phyloP scores from a whole-genome alignment of 2,797 vertebrate species.

The Ptychobarbus kaznakovi region DNA sequence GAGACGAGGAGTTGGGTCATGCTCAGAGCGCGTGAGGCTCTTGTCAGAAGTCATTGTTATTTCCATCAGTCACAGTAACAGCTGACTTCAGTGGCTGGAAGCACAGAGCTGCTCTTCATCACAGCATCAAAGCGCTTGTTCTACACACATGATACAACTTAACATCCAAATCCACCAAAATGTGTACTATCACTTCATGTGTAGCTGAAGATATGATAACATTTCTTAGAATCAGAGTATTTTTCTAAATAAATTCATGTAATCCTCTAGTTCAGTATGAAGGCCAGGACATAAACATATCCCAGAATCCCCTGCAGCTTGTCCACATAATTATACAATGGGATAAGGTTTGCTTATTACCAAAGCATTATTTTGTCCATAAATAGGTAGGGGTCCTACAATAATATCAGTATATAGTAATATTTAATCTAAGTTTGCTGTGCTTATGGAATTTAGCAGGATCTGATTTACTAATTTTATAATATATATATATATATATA shows the following conservation, averaged over 20 bases:
- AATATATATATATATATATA: no score
- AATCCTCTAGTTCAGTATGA: not conserved
- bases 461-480: not conserved
- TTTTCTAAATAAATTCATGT: not conserved
- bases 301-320: not conserved
- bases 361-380: not conserved
- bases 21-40: conserved; percentile 1
- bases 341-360: not conserved
- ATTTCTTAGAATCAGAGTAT: not conserved
- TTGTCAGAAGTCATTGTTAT: conserved; percentile 17
- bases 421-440: not conserved
- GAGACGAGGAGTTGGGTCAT: not conserved
- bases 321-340: not conserved
- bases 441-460: no score
- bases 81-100: not conserved
- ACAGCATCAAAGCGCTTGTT: not conserved
- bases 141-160: not conserved
- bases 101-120: not conserved
- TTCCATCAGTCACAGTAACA: conserved; percentile 13
- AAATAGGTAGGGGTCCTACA: not conserved
- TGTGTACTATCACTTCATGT: not conserved
- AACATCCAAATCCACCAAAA: not conserved
- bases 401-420: not conserved
- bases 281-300: not conserved
- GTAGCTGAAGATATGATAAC: not conserved